A percentile compares a stretch with the other conserved stretches of the same genome.
Evolutionary conservation across 2,888 invertebrate species (phyloP).

Genomic region (Tridacna gigas): DNA sequence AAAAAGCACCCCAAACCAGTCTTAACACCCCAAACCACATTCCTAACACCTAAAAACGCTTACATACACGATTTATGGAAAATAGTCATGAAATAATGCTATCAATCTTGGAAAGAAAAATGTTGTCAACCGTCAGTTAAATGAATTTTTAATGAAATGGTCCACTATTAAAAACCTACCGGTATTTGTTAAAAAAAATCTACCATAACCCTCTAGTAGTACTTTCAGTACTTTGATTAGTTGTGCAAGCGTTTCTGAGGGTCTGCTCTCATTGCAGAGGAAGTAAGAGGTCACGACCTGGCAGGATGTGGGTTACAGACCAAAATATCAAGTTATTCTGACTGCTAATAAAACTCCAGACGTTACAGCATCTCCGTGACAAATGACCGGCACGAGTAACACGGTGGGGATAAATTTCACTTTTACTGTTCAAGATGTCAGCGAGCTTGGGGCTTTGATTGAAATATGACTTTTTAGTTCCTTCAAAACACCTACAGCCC

Average conservation of each 20-base stretch:
- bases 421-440: conserved; percentile 12
- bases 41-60: too few species aligned
- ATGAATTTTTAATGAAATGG: too few species aligned
- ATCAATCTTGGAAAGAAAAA: too few species aligned
- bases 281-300: background rate
- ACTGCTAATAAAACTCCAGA: background rate
- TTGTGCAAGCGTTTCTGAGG: too few species aligned
- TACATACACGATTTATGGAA: too few species aligned
- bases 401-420: background rate
- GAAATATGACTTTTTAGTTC: conserved; percentile 4
- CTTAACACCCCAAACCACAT: too few species aligned
- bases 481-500: background rate
- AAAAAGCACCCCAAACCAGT: too few species aligned
- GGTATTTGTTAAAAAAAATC: too few species aligned
- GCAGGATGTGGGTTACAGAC: background rate
- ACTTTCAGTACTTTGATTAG: background rate
- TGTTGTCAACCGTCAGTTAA: too few species aligned
- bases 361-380: background rate
- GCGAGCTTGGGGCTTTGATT: background rate
- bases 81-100: too few species aligned
- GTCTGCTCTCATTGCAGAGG: background rate
- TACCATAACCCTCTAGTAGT: too few species aligned
- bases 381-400: background rate
- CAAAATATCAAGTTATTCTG: background rate
- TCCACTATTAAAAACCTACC: too few species aligned